These are phyloP conservation scores for Bambusicola thoracicus DNA, from an alignment of 2,113 vertebrate species.

Conservation along the genomic window DNA sequence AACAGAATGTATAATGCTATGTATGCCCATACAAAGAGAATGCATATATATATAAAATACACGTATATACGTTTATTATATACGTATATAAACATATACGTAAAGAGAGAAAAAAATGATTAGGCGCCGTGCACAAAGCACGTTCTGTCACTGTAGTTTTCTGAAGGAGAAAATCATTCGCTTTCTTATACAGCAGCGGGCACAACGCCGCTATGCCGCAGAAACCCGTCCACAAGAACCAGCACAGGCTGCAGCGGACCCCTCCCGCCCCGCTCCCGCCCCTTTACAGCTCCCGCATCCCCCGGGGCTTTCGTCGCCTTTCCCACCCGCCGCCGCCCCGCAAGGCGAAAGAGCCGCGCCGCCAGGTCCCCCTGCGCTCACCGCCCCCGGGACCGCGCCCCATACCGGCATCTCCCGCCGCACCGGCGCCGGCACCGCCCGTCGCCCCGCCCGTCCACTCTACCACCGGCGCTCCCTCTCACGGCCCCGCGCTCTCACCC, in stretches of 20 bases:
- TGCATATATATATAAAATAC: too few relatives aligned
- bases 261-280: accelerated
- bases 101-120: background rate
- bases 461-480: too few relatives aligned
- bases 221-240: background rate
- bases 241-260: constrained; percentile 1
- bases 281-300: background rate
- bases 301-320: accelerated
- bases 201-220: background rate
- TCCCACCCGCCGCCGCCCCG: background rate
- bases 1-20: accelerated
- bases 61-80: too few relatives aligned
- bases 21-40: accelerated
- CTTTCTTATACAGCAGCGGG: accelerated
- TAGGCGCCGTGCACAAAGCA: background rate
- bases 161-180: background rate
- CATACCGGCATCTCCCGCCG: too few relatives aligned
- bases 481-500: too few relatives aligned
- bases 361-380: too few relatives aligned
- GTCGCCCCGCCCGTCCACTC: too few relatives aligned
- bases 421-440: too few relatives aligned
- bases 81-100: too few relatives aligned
- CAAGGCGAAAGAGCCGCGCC: background rate
- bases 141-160: background rate
- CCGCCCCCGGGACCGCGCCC: too few relatives aligned